phyloP scores from a whole-genome alignment of 1,140 invertebrate species.

The Oncopodura yosiiana region DNA sequence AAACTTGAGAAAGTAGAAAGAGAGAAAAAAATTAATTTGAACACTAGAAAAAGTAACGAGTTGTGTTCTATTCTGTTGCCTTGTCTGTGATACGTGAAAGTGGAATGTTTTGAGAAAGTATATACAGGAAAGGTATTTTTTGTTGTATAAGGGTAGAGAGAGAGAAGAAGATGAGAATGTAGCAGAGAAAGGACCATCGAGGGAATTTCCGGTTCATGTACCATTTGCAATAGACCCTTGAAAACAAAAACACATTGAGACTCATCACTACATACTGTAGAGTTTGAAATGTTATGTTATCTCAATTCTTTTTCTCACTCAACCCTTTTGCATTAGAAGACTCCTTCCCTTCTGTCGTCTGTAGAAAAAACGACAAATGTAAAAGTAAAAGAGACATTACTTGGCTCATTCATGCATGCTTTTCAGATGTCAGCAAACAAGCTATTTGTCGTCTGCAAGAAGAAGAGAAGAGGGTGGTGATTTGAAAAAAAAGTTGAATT shows the following conservation, averaged over 20 bases:
- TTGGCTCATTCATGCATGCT: too few species aligned
- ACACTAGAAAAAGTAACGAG: conserved; percentile 2
- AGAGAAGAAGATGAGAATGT: neutral
- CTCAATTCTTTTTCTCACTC: too few species aligned
- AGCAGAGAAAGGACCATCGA: conserved; percentile 24
- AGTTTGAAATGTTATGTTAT: too few species aligned
- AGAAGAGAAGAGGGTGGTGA: neutral
- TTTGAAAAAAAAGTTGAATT: too few species aligned
- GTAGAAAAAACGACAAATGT: too few species aligned
- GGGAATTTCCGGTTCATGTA: conserved; percentile 30
- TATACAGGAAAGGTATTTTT: too few species aligned
- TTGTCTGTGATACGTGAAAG: neutral
- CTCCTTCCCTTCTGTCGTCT: too few species aligned
- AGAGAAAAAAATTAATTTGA: neutral
- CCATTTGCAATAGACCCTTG: conserved; percentile 24
- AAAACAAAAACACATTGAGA: conserved; percentile 2
- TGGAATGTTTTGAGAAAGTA: too few species aligned
- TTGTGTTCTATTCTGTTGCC: neutral
- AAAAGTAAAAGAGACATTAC: too few species aligned
- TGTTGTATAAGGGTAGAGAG: conserved; percentile 10
- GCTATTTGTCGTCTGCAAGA: neutral
- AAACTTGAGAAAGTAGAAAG: neutral
- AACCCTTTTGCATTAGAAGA: too few species aligned
- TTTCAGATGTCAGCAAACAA: too few species aligned
- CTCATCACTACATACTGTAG: too few species aligned